A percentile compares a stretch with the other conserved stretches of the same genome.
These are phyloP conservation scores for Euphysa ruthae DNA, from an alignment of 30 jellyfish, hydroid and myxozoan species.

Conservation along the genomic window DNA sequence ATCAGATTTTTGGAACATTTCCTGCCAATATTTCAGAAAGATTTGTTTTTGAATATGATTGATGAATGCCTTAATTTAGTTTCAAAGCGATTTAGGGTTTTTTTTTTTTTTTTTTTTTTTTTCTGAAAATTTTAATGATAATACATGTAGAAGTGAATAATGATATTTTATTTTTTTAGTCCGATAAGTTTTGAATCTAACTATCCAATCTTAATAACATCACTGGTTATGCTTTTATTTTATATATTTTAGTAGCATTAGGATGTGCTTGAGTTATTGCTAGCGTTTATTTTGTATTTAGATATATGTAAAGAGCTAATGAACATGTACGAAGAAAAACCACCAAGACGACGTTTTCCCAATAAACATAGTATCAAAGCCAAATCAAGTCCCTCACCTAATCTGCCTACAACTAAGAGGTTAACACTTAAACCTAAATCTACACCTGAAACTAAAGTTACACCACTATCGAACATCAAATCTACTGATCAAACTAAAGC, in stretches of 20 bases:
- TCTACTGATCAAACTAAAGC: no score
- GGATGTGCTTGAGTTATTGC: neutral
- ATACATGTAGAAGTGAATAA: no score
- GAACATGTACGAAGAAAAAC: slow-evolving; percentile 77
- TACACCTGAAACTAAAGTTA: neutral
- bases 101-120: neutral
- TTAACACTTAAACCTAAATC: no score
- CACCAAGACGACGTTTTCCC: slow-evolving; percentile 67
- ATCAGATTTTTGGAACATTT: no score
- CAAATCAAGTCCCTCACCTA: slow-evolving; percentile 4
- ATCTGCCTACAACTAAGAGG: no score
- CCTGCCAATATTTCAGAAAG: no score
- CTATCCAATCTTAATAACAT: no score
- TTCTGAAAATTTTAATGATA: no score
- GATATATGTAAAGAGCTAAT: slow-evolving; percentile 87
- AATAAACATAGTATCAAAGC: slow-evolving; percentile 26
- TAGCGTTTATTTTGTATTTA: neutral
- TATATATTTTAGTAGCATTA: neutral
- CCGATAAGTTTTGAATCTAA: neutral
- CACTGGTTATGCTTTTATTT: neutral
- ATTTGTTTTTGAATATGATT: no score
- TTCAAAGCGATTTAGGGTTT: no score
- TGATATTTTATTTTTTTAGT: no score
- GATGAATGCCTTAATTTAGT: no score
- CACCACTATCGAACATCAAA: neutral